Base-by-base conservation (phyloP, 1,140 invertebrate species). In the Paraescarpia echinospica region DNA sequence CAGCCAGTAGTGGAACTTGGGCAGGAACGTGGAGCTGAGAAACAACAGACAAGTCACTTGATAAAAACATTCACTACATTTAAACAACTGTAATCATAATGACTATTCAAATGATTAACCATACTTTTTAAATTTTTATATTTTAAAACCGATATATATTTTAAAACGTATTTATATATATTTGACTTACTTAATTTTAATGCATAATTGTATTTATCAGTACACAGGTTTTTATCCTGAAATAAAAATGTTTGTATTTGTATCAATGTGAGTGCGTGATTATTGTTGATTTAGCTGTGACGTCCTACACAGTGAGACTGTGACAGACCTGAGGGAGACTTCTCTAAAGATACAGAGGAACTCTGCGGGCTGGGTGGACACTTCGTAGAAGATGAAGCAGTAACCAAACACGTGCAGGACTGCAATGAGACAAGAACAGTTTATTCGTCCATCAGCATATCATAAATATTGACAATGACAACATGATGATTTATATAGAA, bases 351-450 rank as follows among this genome's bases (percentile, higher is more conserved):
- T 97, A 96, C 99, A 99, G 34, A 98, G 97, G 18, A 99, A 96
- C 94, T 98, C 98, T 0, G 99, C 97, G 0, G 99, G 99, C 95
- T 99, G 99, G 0, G 98, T 99, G 1, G 98, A 99, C 0, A 99
- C 98, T 95, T 99, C 99, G 96, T 99, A 99, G 96, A 99, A 99
- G 96, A 99, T 99, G 34, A 99, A 98, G 94, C 99, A 98, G 95
- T 99, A 99, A 0, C 99, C 99, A 35, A 99, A 97, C 0, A 98
- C 98, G 94, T 99, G 97, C 90, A 97, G 93, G 33, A 96, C 96
- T 96, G 98, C 0, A 99, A 97, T 18, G 98, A 96, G 0, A 41
- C 41, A 41, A n/a, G n/a, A n/a, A 98, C 98, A 9, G 33, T 91
- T 41, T 8, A n/a, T 91, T 91, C 33, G 35, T 8, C 41, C 41